A percentile compares a stretch with the other conserved stretches of the same genome.
These are phyloP conservation scores for Cichlasoma orientale DNA, from an alignment of 2,797 vertebrate species.

Conservation along the genomic window DNA sequence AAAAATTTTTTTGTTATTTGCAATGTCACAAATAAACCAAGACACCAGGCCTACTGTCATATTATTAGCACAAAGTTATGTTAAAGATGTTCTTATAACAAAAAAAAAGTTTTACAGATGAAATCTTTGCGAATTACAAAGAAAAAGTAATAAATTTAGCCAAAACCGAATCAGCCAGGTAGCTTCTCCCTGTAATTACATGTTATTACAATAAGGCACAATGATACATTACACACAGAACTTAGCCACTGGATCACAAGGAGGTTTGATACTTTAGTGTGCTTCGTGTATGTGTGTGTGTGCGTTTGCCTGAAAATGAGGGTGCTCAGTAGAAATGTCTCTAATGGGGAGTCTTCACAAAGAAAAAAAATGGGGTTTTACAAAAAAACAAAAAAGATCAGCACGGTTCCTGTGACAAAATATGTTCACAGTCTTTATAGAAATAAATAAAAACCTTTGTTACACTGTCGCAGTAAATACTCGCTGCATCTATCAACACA, in stretches of 20 bases:
- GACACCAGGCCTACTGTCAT: not conserved
- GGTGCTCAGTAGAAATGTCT: slow-evolving; percentile 4
- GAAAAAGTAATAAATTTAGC: not conserved
- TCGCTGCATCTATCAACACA: slow-evolving; percentile 52
- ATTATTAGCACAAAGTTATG: slow-evolving; percentile 16
- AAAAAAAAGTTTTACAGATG: slow-evolving; percentile 40
- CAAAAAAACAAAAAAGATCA: slow-evolving; percentile 22
- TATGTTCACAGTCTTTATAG: slow-evolving; percentile 48
- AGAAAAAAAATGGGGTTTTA: not conserved
- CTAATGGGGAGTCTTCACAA: not conserved
- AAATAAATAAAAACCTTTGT: slow-evolving; percentile 77
- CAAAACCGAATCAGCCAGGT: not conserved
- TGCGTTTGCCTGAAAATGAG: not conserved
- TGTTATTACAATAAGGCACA: slow-evolving; percentile 62
- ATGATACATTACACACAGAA: slow-evolving; percentile 26
- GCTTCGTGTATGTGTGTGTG: not conserved
- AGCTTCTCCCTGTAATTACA: slow-evolving; percentile 14
- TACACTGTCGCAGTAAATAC: slow-evolving; percentile 60
- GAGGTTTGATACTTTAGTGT: not conserved
- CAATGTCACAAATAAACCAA: slow-evolving; percentile 30
- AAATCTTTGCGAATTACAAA: slow-evolving; percentile 41
- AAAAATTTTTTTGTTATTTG: not conserved
- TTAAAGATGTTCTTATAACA: not conserved
- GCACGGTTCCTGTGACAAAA: slow-evolving; percentile 24
- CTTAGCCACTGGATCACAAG: not conserved